Percentiles rank a stretch among this genome's conserved stretches.
These are phyloP conservation scores for Drosophila repletoides DNA, from an alignment of 1,140 invertebrate genomes.

Conservation along the genomic window DNA sequence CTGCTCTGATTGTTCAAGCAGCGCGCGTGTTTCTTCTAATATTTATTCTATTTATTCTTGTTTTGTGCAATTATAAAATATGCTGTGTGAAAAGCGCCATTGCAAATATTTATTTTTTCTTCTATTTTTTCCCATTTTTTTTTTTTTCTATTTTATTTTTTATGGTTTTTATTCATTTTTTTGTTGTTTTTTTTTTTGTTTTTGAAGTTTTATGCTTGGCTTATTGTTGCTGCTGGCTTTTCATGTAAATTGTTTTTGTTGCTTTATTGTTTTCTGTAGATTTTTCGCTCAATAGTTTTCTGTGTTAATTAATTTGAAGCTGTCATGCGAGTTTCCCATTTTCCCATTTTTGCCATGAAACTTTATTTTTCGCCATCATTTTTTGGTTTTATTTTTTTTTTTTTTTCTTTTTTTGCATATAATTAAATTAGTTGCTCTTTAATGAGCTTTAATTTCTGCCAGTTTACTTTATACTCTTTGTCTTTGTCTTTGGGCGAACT, in stretches of 20 bases:
- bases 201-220: slow-evolving; percentile 59
- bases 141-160: slow-evolving; percentile 6
- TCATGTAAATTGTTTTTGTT: slow-evolving; percentile 43
- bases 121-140: slow-evolving; percentile 17
- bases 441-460: slow-evolving; percentile 17
- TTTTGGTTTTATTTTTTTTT: slow-evolving; percentile 30
- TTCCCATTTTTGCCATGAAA: slow-evolving; percentile 52
- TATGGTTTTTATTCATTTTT: slow-evolving; percentile 11
- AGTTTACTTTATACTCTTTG: background rate
- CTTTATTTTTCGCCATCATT: slow-evolving; percentile 23
- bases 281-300: slow-evolving; percentile 67
- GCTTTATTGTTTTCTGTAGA: slow-evolving; percentile 37
- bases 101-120: slow-evolving; percentile 41
- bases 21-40: slow-evolving; percentile 28
- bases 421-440: slow-evolving; percentile 43
- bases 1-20: slow-evolving; percentile 65
- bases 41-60: slow-evolving; percentile 51
- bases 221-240: slow-evolving; percentile 45
- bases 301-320: slow-evolving; percentile 76
- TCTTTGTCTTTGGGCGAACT: background rate
- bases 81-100: slow-evolving; percentile 52
- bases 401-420: slow-evolving; percentile 31
- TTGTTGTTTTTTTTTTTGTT: slow-evolving; percentile 7
- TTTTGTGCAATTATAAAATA: slow-evolving; percentile 60
- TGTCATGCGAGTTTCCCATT: slow-evolving; percentile 63